A percentile compares a stretch with the other conserved stretches of the same genome.
Conservation (phyloP, 2,888 invertebrate species). For the Choreutis nemorana region DNA sequence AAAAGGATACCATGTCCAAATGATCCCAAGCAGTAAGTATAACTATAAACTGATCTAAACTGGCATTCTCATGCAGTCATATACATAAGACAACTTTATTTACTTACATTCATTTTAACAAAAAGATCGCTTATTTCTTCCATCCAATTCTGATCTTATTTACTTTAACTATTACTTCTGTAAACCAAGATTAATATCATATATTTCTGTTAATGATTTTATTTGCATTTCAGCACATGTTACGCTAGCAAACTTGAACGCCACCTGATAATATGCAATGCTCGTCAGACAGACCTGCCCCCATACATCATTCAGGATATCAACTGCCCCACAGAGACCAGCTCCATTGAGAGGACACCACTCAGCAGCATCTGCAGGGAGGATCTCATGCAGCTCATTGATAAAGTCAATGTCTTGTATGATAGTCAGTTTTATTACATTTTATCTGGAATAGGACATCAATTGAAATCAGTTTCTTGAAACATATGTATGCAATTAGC, state of each 20-base stretch:
- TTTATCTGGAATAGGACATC: too few species aligned
- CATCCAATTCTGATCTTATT: too few species aligned
- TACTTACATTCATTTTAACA: background rate
- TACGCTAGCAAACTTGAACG: conserved; percentile 72
- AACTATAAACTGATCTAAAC: too few species aligned
- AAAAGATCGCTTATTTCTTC: too few species aligned
- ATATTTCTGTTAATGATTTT: conserved; percentile 1
- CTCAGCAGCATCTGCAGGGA: conserved; percentile 33
- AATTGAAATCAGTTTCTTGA: too few species aligned
- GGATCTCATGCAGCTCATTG: conserved; percentile 28
- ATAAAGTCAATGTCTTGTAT: conserved; percentile 45
- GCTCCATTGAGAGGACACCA: conserved; percentile 21
- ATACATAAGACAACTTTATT: conserved; percentile 1
- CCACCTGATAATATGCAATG: conserved; percentile 79
- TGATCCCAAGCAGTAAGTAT: conserved; percentile 75
- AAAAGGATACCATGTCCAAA: conserved; percentile 74
- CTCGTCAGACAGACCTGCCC: conserved; percentile 55
- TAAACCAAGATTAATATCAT: too few species aligned
- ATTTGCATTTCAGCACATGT: conserved; percentile 67
- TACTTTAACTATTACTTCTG: too few species aligned
- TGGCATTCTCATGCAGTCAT: too few species aligned
- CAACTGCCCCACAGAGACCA: conserved; percentile 25
- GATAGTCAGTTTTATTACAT: conserved; percentile 36
- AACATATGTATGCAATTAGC: too few species aligned
- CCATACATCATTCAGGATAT: conserved; percentile 66